These are phyloP conservation scores for Rhabdomys pumilio DNA, from an alignment of 2,797 vertebrate species.

Conservation along the genomic window DNA sequence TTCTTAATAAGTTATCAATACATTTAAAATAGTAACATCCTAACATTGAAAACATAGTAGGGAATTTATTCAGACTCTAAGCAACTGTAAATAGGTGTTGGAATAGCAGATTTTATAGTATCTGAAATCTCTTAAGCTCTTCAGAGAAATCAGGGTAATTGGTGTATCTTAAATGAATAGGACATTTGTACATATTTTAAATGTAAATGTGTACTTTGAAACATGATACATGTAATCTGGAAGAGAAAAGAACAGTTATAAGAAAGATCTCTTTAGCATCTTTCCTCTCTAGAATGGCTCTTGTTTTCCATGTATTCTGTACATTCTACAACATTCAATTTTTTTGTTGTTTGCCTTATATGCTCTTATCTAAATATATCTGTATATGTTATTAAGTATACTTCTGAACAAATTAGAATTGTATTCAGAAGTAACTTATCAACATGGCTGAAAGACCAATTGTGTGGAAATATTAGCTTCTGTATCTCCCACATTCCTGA, in stretches of 20 bases:
- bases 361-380: background rate
- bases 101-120: background rate
- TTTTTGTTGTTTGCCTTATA: background rate
- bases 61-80: background rate
- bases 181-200: conserved; percentile 3
- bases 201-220: conserved; percentile 4
- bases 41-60: conserved; percentile 30
- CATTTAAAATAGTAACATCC: conserved; percentile 17
- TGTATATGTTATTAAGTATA: background rate
- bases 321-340: background rate
- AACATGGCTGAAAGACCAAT: background rate
- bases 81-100: background rate
- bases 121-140: background rate
- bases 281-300: conserved; percentile 14
- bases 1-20: background rate
- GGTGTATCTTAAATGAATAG: background rate
- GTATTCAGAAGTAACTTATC: background rate
- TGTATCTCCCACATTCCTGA: background rate
- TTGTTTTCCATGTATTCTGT: background rate
- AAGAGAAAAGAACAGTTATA: background rate
- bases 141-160: background rate
- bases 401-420: background rate
- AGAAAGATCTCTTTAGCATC: background rate
- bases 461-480: conserved; percentile 5
- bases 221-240: background rate